These are phyloP conservation scores for Aplochiton taeniatus DNA, from an alignment of 2,797 vertebrate genomes.

Conservation along the genomic window DNA sequence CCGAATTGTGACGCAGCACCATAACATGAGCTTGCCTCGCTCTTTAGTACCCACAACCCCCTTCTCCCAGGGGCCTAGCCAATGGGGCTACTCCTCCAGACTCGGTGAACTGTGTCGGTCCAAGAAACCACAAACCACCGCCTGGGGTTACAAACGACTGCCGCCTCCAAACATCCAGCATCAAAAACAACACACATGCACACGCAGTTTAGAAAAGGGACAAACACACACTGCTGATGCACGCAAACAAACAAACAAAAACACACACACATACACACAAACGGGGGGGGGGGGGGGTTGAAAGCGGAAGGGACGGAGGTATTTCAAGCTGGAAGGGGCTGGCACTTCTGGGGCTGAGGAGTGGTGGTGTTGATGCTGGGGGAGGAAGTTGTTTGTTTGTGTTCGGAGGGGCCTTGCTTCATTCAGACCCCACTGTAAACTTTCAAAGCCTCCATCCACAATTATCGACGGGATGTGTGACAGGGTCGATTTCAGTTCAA, in stretches of 20 bases:
- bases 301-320: slow-evolving; percentile 12
- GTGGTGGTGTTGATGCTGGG: slow-evolving; percentile 35
- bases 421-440: slow-evolving; percentile 48
- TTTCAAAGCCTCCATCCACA: slow-evolving; percentile 19
- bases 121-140: slow-evolving; percentile 39
- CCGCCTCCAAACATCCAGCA: slow-evolving; percentile 4
- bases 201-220: slow-evolving; percentile 4
- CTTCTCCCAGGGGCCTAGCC: slow-evolving; percentile 25
- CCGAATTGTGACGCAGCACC: background rate
- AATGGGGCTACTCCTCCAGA: slow-evolving; percentile 12
- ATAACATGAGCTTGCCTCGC: background rate
- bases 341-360: slow-evolving; percentile 7
- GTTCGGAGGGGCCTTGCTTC: slow-evolving; percentile 50
- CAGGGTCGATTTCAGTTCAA: slow-evolving; percentile 32
- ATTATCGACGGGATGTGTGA: slow-evolving; percentile 22
- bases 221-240: too few species aligned
- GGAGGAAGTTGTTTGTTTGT: slow-evolving; percentile 72
- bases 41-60: slow-evolving; percentile 42
- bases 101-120: slow-evolving; percentile 22
- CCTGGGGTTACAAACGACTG: slow-evolving; percentile 37
- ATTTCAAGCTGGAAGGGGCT: slow-evolving; percentile 51
- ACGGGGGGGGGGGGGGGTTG: slow-evolving; percentile 27
- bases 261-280: slow-evolving; percentile 12
- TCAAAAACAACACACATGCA: slow-evolving; percentile 7
- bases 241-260: too few species aligned